A percentile compares a stretch with the other conserved stretches of the same genome.
Conservation (phyloP, 1,140 invertebrate species). For the Euglossa dilemma region DNA sequence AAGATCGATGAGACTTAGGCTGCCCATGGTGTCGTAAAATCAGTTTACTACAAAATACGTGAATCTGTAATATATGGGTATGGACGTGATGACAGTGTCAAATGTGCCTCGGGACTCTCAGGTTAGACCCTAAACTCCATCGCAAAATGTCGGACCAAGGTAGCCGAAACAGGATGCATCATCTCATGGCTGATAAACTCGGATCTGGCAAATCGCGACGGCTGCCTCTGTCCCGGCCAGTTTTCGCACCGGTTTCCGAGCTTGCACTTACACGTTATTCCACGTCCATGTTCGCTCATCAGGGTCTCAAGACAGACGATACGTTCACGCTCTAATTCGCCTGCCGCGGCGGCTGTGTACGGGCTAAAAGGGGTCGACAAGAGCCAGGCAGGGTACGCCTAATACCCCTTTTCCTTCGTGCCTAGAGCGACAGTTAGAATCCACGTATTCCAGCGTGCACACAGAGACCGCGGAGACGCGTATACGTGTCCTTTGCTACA, state of each 20-base stretch:
- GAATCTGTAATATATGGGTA: too few relatives aligned
- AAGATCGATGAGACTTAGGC: slow-evolving; percentile 12
- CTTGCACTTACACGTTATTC: slow-evolving; percentile 49
- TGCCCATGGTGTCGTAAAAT: not conserved
- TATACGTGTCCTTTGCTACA: slow-evolving; percentile 43
- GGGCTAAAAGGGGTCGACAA: slow-evolving; percentile 4
- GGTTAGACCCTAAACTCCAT: too few relatives aligned
- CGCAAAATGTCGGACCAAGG: too few relatives aligned
- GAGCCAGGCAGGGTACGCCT: not conserved
- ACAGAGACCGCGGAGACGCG: not conserved
- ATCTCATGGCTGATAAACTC: not conserved
- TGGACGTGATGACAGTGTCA: too few relatives aligned
- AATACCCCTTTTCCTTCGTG: slow-evolving; percentile 43
- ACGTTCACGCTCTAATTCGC: slow-evolving; percentile 69
- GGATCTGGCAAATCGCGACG: slow-evolving; percentile 1
- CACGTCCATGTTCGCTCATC: slow-evolving; percentile 49
- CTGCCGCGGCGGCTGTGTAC: slow-evolving; percentile 25
- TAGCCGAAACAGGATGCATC: too few relatives aligned
- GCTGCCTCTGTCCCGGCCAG: not conserved
- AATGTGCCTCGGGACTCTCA: too few relatives aligned
- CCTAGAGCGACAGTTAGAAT: slow-evolving; percentile 46
- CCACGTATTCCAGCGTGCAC: slow-evolving; percentile 38
- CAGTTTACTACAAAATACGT: too few relatives aligned
- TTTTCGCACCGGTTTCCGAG: not conserved
- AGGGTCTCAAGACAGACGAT: slow-evolving; percentile 51